Conservation (phyloP, 2,888 invertebrate genomes). For the Apamea anceps region DNA sequence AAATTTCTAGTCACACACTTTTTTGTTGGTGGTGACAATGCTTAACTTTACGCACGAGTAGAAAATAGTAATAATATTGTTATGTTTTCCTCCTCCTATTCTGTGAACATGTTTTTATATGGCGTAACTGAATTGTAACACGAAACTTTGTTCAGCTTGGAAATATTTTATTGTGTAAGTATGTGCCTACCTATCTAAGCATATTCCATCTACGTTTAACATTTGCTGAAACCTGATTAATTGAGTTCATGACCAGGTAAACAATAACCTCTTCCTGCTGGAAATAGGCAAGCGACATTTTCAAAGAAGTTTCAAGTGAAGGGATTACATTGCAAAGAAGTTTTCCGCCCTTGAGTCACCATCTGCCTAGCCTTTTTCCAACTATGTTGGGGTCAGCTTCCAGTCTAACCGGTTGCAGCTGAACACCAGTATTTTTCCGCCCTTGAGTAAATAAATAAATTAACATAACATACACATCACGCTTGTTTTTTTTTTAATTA, state of each 20-base stretch:
- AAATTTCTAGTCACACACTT: constrained; percentile 76
- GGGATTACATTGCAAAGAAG: neutral
- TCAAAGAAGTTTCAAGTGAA: neutral
- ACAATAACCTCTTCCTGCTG: neutral
- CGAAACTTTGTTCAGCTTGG: neutral
- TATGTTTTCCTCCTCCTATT: constrained; percentile 52
- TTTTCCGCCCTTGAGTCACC: constrained; percentile 3
- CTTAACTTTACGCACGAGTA: constrained; percentile 53
- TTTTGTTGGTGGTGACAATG: constrained; percentile 66
- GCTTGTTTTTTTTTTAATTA: neutral
- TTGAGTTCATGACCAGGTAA: neutral
- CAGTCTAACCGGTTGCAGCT: too few species aligned
- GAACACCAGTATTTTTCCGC: too few species aligned
- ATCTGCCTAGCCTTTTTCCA: too few species aligned
- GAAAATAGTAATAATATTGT: constrained; percentile 34
- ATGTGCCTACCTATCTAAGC: neutral
- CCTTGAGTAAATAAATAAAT: constrained; percentile 6
- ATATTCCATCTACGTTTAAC: neutral
- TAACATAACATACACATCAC: neutral
- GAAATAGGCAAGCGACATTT: neutral
- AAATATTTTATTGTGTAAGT: neutral
- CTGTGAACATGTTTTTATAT: neutral
- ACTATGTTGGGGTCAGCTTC: too few species aligned
- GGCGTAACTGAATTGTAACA: neutral
- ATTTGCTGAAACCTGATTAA: neutral